A percentile compares a stretch with the other conserved stretches of the same genome.
phyloP scores from a whole-genome alignment of 2,797 vertebrate species.

The Gymnodraco acuticeps region DNA sequence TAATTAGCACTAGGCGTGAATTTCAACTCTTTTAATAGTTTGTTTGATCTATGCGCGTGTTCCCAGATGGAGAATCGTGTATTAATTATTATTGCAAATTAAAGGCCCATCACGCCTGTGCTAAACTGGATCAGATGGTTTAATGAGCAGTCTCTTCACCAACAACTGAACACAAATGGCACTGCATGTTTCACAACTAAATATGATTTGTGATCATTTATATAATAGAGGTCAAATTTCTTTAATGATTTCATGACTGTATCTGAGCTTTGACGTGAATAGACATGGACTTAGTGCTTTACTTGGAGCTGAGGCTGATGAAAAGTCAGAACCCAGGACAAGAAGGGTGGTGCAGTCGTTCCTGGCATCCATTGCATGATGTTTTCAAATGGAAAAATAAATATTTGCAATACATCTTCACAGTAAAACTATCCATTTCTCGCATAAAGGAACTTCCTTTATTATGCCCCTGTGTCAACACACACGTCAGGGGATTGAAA shows the following conservation, averaged over 20 bases:
- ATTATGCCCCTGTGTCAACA: constrained; percentile 77
- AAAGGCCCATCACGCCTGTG: constrained; percentile 65
- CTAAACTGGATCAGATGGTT: constrained; percentile 38
- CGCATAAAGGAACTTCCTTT: constrained; percentile 84
- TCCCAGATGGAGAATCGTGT: constrained; percentile 88
- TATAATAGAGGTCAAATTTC: constrained; percentile 7
- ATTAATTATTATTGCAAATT: constrained; percentile 89
- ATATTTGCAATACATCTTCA: constrained; percentile 84
- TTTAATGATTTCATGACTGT: constrained; percentile 34
- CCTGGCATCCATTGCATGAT: constrained; percentile 83
- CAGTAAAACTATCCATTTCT: constrained; percentile 87
- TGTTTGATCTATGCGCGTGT: constrained; percentile 90
- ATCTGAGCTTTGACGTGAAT: constrained; percentile 35
- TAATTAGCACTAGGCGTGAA: constrained; percentile 90
- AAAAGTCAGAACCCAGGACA: constrained; percentile 37
- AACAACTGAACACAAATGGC: constrained; percentile 13
- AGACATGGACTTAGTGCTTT: constrained; percentile 38
- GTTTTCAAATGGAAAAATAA: constrained; percentile 86
- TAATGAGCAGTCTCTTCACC: constrained; percentile 25
- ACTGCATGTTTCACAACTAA: background rate
- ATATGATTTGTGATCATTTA: constrained; percentile 2
- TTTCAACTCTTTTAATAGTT: constrained; percentile 85
- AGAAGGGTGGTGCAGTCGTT: constrained; percentile 54
- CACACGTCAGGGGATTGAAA: constrained; percentile 76
- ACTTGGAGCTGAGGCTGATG: constrained; percentile 42